These are phyloP conservation scores for Pinctada fucata DNA, from an alignment of 2,888 invertebrate genomes.

Conservation along the genomic window DNA sequence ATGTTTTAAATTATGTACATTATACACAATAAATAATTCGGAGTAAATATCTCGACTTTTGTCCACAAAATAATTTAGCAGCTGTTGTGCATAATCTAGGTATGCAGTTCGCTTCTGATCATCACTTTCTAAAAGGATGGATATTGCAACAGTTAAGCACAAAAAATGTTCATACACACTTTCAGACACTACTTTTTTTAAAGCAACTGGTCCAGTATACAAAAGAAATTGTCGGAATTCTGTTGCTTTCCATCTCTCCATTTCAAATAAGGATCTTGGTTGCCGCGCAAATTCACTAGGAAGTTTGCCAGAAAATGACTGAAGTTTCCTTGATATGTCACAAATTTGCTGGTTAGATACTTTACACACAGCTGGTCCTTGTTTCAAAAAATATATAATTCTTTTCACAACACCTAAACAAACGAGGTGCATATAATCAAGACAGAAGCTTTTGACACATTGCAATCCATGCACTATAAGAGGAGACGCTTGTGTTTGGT, in stretches of 20 bases:
- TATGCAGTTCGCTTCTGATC: neutral
- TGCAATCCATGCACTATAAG: neutral
- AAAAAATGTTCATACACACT: slow-evolving; percentile 2
- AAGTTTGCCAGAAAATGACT: slow-evolving; percentile 25
- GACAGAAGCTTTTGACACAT: slow-evolving; percentile 34
- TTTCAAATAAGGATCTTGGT: slow-evolving; percentile 56
- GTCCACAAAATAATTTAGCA: slow-evolving; percentile 5
- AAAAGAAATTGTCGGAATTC: slow-evolving; percentile 18
- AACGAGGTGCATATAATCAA: slow-evolving; percentile 65
- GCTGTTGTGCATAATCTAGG: too few species aligned
- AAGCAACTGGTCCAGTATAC: too few species aligned
- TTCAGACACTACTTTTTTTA: neutral
- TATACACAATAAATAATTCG: slow-evolving; percentile 45
- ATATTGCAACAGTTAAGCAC: slow-evolving; percentile 12
- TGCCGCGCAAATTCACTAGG: slow-evolving; percentile 63
- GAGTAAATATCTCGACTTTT: slow-evolving; percentile 32
- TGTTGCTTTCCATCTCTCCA: slow-evolving; percentile 52
- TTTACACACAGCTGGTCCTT: slow-evolving; percentile 47
- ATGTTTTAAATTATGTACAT: slow-evolving; percentile 43
- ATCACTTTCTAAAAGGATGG: neutral
- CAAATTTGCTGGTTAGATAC: slow-evolving; percentile 24
- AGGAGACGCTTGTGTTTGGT: slow-evolving; percentile 16
- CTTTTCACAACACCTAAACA: slow-evolving; percentile 69
- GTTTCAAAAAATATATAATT: slow-evolving; percentile 55
- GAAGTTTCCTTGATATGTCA: slow-evolving; percentile 35